phyloP scores from a whole-genome alignment of 1,140 invertebrate genomes.

The Aphaenogaster floridana region DNA sequence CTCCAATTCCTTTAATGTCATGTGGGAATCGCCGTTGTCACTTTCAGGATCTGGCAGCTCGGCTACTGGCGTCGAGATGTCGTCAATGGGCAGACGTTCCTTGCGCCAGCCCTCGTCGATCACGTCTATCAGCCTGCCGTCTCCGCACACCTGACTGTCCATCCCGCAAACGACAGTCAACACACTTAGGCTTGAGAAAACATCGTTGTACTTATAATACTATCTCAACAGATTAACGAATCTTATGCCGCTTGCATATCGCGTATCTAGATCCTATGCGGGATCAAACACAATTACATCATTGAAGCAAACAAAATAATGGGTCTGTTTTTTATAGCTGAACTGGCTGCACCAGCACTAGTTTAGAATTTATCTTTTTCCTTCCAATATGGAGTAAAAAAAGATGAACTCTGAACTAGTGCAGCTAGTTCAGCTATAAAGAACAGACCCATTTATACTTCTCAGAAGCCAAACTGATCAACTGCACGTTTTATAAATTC shows the following conservation, averaged over 20 bases:
- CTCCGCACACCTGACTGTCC: slow-evolving; percentile 89
- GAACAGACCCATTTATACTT: not conserved
- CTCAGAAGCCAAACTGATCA: not conserved
- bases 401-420: too few relatives aligned
- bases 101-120: slow-evolving; percentile 96
- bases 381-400: too few relatives aligned
- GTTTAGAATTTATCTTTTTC: too few relatives aligned
- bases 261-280: not conserved
- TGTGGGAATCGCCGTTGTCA: slow-evolving; percentile 95
- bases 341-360: too few relatives aligned
- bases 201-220: slow-evolving; percentile 15
- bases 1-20: slow-evolving; percentile 96
- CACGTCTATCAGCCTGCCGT: slow-evolving; percentile 94
- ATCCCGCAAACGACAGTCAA: slow-evolving; percentile 79
- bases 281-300: not conserved
- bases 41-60: slow-evolving; percentile 98
- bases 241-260: not conserved
- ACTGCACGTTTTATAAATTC: not conserved
- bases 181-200: slow-evolving; percentile 29
- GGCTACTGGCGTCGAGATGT: slow-evolving; percentile 94
- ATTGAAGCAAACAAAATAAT: not conserved
- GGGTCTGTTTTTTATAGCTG: too few relatives aligned
- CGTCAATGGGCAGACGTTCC: slow-evolving; percentile 95
- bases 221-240: slow-evolving; percentile 13
- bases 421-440: too few relatives aligned